A percentile compares a stretch with the other conserved stretches of the same genome.
Evolutionary conservation across 2,113 vertebrate genomes (phyloP).

Genomic region (Dasyornis broadbenti): DNA sequence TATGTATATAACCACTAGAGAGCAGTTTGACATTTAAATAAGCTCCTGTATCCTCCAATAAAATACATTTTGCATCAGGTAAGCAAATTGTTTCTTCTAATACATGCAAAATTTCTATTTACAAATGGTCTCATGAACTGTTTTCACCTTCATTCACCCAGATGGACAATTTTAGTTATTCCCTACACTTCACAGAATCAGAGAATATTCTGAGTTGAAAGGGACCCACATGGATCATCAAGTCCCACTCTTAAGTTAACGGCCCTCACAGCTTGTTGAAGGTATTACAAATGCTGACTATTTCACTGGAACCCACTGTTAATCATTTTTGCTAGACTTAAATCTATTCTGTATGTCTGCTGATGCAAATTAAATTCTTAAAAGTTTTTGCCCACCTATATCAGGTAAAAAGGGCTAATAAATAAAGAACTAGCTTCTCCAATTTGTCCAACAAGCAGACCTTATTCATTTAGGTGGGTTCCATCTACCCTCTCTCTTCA

Average conservation of each 20-base stretch:
- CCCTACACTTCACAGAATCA: neutral
- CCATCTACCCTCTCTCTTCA: neutral
- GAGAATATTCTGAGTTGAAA: neutral
- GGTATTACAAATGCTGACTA: neutral
- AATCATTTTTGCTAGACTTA: neutral
- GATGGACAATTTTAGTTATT: neutral
- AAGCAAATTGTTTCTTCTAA: neutral
- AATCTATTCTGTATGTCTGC: neutral
- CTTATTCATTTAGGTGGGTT: neutral
- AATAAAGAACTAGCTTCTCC: neutral
- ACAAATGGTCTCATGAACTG: neutral
- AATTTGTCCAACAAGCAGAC: neutral
- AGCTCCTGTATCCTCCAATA: neutral
- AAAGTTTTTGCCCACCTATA: neutral
- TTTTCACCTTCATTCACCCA: neutral
- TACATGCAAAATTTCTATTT: neutral
- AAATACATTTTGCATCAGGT: neutral
- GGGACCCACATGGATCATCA: neutral
- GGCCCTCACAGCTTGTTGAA: neutral
- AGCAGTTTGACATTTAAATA: slow-evolving; percentile 1
- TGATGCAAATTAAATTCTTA: neutral
- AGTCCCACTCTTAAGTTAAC: neutral
- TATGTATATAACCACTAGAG: neutral
- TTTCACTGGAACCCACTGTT: neutral
- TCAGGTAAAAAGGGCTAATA: neutral